Evolutionary conservation across 2,797 vertebrate species (phyloP).

Genomic region (Acanthiza pusilla): DNA sequence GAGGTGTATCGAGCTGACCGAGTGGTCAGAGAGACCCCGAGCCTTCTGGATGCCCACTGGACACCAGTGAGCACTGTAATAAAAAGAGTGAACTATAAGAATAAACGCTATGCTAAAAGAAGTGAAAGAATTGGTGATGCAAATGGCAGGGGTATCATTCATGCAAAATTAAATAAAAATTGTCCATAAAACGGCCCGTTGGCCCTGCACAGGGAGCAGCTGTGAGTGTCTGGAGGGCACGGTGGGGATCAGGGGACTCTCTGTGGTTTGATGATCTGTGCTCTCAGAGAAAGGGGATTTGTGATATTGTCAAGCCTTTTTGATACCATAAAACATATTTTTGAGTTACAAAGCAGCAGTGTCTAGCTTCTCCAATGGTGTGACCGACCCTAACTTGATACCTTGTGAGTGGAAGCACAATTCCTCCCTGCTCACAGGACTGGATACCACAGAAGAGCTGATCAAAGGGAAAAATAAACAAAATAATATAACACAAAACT

Average conservation of each 20-base stretch:
- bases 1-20: accelerated
- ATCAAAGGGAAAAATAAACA: neutral
- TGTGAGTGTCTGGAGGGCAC: accelerated
- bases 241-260: accelerated
- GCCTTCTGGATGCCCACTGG: neutral
- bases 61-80: neutral
- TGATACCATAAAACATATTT: neutral
- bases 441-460: neutral
- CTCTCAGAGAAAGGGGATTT: neutral
- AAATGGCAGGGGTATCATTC: too few species aligned
- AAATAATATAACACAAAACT: neutral
- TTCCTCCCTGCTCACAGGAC: neutral
- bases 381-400: accelerated
- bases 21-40: accelerated
- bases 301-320: too few species aligned
- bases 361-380: neutral
- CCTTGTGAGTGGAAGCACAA: too few species aligned
- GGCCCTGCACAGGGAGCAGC: accelerated
- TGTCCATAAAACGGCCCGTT: neutral
- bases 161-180: neutral
- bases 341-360: neutral
- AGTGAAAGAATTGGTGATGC: neutral
- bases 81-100: neutral
- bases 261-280: too few species aligned
- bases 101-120: neutral